A percentile compares a stretch with the other conserved stretches of the same genome.
Conservation (phyloP, 2,797 vertebrate species). For the Falco columbarius region DNA sequence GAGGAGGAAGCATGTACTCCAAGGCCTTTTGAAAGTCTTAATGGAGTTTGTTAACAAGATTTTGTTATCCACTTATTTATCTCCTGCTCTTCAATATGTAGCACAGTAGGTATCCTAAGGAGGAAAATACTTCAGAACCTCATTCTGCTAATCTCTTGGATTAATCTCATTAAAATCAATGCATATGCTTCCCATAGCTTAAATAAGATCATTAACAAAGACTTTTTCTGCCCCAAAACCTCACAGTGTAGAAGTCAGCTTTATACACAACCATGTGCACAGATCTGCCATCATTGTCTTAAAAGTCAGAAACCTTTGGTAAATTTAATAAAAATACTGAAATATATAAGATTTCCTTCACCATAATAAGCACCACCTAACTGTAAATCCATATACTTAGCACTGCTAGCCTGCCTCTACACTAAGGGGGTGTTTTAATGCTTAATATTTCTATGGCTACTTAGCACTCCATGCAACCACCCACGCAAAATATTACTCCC, state of each 20-base stretch:
- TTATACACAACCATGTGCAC: accelerated
- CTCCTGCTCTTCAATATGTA: not conserved
- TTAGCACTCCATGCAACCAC: not conserved
- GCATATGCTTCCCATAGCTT: not conserved
- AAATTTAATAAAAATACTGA: not conserved
- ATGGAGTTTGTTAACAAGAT: not conserved
- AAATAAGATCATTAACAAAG: not conserved
- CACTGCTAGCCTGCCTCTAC: not conserved
- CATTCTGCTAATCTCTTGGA: not conserved
- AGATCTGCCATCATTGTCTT: not conserved
- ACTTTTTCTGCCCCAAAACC: not conserved
- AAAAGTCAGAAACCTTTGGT: not conserved
- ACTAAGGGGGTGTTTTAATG: not conserved
- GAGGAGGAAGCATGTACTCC: not conserved
- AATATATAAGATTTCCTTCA: not conserved
- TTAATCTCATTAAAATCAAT: not conserved
- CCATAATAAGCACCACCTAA: not conserved
- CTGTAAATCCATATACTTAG: not conserved
- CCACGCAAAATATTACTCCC: not conserved
- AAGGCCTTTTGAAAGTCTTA: not conserved
- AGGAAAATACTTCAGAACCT: not conserved
- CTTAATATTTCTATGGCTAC: not conserved
- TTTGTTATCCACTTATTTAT: not conserved
- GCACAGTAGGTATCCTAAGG: not conserved
- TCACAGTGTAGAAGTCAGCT: not conserved